phyloP scores from a whole-genome alignment of 1,140 invertebrate species.

The Drosophila erecta region DNA sequence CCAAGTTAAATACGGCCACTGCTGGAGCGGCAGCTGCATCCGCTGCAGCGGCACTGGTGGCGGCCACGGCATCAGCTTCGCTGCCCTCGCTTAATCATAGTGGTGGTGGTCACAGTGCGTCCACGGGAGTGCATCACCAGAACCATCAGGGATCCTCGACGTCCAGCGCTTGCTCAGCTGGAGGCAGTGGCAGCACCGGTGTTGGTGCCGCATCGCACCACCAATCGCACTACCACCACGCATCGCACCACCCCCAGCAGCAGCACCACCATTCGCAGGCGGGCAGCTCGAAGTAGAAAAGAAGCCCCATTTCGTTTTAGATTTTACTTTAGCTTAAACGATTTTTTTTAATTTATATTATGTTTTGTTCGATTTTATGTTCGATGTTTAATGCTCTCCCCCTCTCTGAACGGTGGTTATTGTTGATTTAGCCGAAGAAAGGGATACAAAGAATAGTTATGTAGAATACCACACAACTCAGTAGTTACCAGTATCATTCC shows the following conservation, averaged over 20 bases:
- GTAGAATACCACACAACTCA: conserved; percentile 8
- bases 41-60: conserved; percentile 52
- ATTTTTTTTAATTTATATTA: conserved; percentile 13
- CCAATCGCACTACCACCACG: conserved; percentile 41
- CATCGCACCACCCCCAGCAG: conserved; percentile 36
- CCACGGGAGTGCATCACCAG: not conserved
- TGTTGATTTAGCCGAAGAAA: not conserved
- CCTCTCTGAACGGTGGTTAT: conserved; percentile 1
- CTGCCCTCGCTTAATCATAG: conserved; percentile 51
- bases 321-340: conserved; percentile 3
- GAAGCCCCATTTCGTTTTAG: not conserved
- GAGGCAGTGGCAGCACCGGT: conserved; percentile 6
- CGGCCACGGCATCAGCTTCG: conserved; percentile 60
- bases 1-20: conserved; percentile 64
- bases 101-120: conserved; percentile 19
- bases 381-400: conserved; percentile 45
- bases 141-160: conserved; percentile 16
- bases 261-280: conserved; percentile 20
- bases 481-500: conserved; percentile 37
- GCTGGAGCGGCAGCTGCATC: conserved; percentile 65
- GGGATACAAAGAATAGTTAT: conserved; percentile 20
- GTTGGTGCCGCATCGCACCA: conserved; percentile 25
- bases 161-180: conserved; percentile 9
- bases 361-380: conserved; percentile 5
- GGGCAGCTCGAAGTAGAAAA: conserved; percentile 52